These are phyloP conservation scores for Percina caprodes DNA, from an alignment of 2,113 vertebrate genomes.

Conservation along the genomic window DNA sequence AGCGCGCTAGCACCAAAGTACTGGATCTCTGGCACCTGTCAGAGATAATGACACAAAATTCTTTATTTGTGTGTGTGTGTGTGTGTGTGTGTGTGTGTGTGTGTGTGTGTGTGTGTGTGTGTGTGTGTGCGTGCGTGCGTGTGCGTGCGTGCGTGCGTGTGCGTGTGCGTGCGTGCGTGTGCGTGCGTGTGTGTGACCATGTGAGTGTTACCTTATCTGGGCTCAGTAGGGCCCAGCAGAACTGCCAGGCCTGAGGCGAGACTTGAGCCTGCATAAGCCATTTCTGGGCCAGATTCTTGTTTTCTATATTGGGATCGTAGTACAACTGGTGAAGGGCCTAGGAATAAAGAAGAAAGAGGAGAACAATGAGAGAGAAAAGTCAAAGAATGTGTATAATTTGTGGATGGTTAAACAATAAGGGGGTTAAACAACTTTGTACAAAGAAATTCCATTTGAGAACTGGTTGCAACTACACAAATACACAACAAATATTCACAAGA, in stretches of 20 bases:
- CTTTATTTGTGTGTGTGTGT: neutral
- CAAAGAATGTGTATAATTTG: neutral
- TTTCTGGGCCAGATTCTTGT: slow-evolving; percentile 99
- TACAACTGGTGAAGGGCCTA: slow-evolving; percentile 98
- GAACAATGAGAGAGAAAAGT: neutral
- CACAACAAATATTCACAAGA: neutral
- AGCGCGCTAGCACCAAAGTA: slow-evolving; percentile 98
- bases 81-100: neutral
- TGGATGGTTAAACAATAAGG: neutral
- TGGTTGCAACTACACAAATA: neutral
- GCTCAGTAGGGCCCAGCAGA: slow-evolving; percentile 96
- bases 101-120: neutral
- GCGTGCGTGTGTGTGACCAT: neutral
- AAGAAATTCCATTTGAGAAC: slow-evolving; percentile 24
- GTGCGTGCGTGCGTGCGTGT: neutral
- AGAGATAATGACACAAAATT: neutral
- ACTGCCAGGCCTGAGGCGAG: slow-evolving; percentile 98
- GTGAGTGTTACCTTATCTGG: slow-evolving; percentile 88
- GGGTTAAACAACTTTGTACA: slow-evolving; percentile 6
- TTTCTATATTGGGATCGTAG: slow-evolving; percentile 99
- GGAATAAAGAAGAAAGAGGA: slow-evolving; percentile 22
- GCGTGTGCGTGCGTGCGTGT: slow-evolving; percentile 1
- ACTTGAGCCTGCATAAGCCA: slow-evolving; percentile 99
- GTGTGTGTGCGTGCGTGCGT: neutral
- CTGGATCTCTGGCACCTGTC: slow-evolving; percentile 96